Base-by-base conservation (phyloP, 2,113 vertebrate genomes). In the Tychaedon coryphoeus region DNA sequence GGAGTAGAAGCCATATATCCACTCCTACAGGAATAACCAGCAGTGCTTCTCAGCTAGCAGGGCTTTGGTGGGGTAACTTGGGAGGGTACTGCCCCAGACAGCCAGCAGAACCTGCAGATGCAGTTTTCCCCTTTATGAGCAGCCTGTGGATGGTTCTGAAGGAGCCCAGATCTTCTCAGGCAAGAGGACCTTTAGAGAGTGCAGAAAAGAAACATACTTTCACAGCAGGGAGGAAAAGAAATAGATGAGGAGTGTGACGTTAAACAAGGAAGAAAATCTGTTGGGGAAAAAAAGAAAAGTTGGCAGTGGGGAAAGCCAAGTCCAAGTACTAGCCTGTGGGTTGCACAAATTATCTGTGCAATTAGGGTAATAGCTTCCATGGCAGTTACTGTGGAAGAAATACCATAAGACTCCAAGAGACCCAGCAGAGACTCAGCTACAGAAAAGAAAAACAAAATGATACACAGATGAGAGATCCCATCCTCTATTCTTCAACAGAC, bases 321-420 rank as follows among this genome's bases (percentile, higher is more conserved):
- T 86, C 90, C 74, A 90, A 83, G 26, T 54, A 79, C 43, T 92
- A 82, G 91, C 56, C 42, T 76, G 71, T 73, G 89, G 71, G 58
- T 58, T 94, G 62, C 54, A 47, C 0, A 0, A 73, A 91, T 93
- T 89, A 72, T 91, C 86, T 82, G 36, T 85, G 54, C 62, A 90
- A 90, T 95, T 93, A 93, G 31, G 64, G 50, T 88, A 95, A 96
- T 80, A 62, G 34, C 87, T 96, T 95, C 74, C 78, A 93, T 80
- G 66, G 38, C 62, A 90, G 34, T 90, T 88, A 79, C 57, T 79
- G 74, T 76, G 58, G 45, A 91, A 95, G 74, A 90, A 69, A 33
- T 73, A 58, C 14, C 33, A 14, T 54, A 90, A 79, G 70, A 82
- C 31, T 94, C 34, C 40, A 79, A 69, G 28, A 92, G 17, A 74